Percentiles rank a stretch among this genome's conserved stretches.
Evolutionary conservation across 2,113 vertebrate genomes (phyloP).

Genomic region (Pelodiscus sinensis): DNA sequence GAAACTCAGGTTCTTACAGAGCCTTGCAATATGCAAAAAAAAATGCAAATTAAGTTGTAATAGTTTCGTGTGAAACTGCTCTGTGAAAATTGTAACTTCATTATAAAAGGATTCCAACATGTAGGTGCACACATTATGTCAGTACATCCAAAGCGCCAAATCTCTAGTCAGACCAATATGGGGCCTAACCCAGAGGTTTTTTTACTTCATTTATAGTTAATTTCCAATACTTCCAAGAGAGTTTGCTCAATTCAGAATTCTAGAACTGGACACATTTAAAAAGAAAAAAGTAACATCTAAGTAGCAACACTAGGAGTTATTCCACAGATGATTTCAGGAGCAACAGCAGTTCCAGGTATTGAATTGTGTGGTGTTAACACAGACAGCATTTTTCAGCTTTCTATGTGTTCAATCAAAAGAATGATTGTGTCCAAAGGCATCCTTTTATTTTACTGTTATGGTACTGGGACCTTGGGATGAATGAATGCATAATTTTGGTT

Average conservation of each 20-base stretch:
- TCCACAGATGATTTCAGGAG: not conserved
- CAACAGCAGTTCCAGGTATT: not conserved
- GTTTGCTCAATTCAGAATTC: not conserved
- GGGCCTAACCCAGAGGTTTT: not conserved
- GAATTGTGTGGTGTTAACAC: not conserved
- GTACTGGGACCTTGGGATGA: not conserved
- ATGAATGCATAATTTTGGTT: not conserved
- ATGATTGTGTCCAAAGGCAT: not conserved
- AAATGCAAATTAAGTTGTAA: not conserved
- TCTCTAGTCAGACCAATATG: not conserved
- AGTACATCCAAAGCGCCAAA: not conserved
- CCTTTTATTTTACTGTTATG: not conserved
- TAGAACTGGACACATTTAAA: not conserved
- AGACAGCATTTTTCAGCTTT: not conserved
- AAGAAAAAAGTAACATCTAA: not conserved
- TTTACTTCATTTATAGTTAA: not conserved
- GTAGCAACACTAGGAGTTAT: not conserved
- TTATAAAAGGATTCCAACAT: not conserved
- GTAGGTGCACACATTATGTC: not conserved
- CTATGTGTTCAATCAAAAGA: not conserved
- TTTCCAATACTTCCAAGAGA: not conserved
- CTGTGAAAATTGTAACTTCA: not conserved
- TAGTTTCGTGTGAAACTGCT: not conserved
- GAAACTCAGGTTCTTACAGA: not conserved
- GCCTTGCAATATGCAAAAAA: not conserved